Base-by-base conservation (phyloP, 2,113 vertebrate species). In the Paratilapia polleni region DNA sequence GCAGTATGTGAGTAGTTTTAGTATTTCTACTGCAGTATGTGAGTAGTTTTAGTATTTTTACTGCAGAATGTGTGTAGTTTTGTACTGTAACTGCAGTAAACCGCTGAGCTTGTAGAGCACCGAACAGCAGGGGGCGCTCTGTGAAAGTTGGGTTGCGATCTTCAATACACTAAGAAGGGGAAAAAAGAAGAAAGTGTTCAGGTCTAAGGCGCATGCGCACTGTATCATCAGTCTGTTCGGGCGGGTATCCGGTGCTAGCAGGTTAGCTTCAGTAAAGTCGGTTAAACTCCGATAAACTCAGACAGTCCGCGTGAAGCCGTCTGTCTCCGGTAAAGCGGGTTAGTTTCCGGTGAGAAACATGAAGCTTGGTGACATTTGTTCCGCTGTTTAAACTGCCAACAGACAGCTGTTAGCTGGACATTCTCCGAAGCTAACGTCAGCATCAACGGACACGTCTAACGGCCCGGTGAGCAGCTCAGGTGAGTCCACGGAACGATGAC, bases 181-280 rank as follows among this genome's bases (percentile, higher is more conserved):
- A 3, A 41, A 41, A 36, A 5, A 11, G 28, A 8, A 17, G 31
- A 64, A 64, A 64, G 41, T 47, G 38, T 11, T 22, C 17, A 17
- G 64, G 22, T 26, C 41, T 24, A 11, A 47, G 17, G 56, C 82
- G 79, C 88, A 79, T 80, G 88, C 79, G 82, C 47, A 28, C 5
- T 57, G 64, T 47, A 41, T 8, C 13, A 5, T 20, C 1, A 3
- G 24, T 9, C 22, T 22, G 1, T 74, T 78, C 22, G 10, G 43
- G 88, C 82, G 88, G 82, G 81, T 70, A 5, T 6, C 47, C 6
- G 12, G 12, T 10, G 58, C 11, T 36, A 34, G 19, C 13, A 1
- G 22, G 0, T 31, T 14, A 10, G 22, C 1, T 47, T 38, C 64
- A 28, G 41, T 49, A 68, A 68, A 49, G 64, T 7, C 22, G 41